Conservation (phyloP, 2,888 invertebrate species). For the Acleris sparsana region DNA sequence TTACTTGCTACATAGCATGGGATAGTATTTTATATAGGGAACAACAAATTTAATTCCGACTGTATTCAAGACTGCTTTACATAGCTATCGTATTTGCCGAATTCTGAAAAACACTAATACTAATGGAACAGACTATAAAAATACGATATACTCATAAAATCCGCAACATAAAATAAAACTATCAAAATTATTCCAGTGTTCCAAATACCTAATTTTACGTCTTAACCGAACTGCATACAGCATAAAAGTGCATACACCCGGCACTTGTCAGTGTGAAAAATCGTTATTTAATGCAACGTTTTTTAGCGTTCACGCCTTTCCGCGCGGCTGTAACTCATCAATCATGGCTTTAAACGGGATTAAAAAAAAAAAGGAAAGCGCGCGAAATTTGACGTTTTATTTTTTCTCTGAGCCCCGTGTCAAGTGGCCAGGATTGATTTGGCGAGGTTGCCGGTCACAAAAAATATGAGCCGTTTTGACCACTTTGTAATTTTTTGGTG, state of each 20-base stretch:
- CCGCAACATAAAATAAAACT: conserved; percentile 7
- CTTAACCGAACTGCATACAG: conserved; percentile 26
- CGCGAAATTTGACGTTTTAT: conserved; percentile 49
- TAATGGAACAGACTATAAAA: conserved; percentile 1
- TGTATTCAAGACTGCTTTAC: too few species aligned
- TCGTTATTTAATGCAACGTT: conserved; percentile 67
- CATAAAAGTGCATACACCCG: conserved; percentile 45
- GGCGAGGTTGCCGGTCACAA: conserved; percentile 33
- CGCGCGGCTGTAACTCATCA: conserved; percentile 56
- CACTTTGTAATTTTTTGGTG: background rate
- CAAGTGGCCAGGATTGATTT: conserved; percentile 38
- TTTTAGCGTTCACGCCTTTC: conserved; percentile 57
- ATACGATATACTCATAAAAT: conserved; percentile 1
- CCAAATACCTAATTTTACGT: conserved; percentile 33
- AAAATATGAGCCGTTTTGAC: background rate
- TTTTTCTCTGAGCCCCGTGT: conserved; percentile 26
- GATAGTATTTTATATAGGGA: too few species aligned
- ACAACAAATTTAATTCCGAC: too few species aligned
- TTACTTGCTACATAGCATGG: too few species aligned
- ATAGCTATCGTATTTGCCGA: too few species aligned
- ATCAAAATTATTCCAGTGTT: conserved; percentile 19
- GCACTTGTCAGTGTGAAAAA: conserved; percentile 67
- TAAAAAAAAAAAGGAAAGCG: conserved; percentile 54
- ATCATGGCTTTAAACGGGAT: conserved; percentile 59
- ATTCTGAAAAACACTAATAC: background rate